Evolutionary conservation across 2,113 vertebrate genomes (phyloP), one percentile per base, ranked within the genome.

Genomic region (Serinus canaria): DNA sequence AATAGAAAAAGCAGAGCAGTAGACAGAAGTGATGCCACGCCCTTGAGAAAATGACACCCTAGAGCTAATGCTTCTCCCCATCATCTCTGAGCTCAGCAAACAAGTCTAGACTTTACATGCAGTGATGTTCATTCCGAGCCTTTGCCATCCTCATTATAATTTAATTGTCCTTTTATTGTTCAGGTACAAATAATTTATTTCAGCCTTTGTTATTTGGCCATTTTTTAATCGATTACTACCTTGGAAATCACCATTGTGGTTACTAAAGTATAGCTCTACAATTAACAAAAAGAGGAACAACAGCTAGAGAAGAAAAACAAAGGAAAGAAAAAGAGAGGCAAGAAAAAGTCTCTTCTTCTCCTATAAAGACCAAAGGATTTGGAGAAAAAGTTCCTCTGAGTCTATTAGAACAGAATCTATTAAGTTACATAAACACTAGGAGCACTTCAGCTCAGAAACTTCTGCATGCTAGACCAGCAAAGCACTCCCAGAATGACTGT

Each of bases 181-280:
- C 73, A 81, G 69, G 44, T 56, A 92, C 16, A 90, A 94, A 87
- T 67, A 14, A 92, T 33, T 72, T 70, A 82, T 67, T 92, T 87
- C 33, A 72, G 31, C n/a, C 24, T 74, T 25, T 73, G 30, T 73
- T 76, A 89, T 74, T 37, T 52, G 55, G 31, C 41, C 63, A 91
- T 77, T 53, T 87, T 77, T 74, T 63, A 87, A 95, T 67, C 0
- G 0, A 82, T 53, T 70, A 53, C 43, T 83, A 80, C 44, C 30
- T 69, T 73, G 9, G 18, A 80, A 80, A 43, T 72, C 25, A 47
- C n/a, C 35, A 43, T 2, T 80, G 23, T 39, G 49, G 27, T 83
- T 69, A 66, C 41, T 49, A 37, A 80, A 73, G 59, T 25, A 56
- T 6, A 86, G 53, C 23, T 80, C 58, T 47, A 33, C 53, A 86